Evolutionary conservation across 2,888 invertebrate species (phyloP).

Genomic region (Dicroscelio sp.): DNA sequence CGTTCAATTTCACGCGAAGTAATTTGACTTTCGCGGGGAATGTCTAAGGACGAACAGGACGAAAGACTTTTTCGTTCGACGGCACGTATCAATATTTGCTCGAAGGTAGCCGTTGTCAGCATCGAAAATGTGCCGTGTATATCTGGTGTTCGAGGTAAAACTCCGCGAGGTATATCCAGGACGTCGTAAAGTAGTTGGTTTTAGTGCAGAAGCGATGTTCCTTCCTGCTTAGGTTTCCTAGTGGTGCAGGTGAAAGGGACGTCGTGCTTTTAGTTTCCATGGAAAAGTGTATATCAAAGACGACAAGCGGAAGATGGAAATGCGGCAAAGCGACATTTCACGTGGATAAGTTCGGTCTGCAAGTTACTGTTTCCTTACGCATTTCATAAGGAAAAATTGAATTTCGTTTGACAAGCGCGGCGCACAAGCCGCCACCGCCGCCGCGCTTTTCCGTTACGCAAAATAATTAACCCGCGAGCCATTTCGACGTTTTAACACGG

Average conservation of each 20-base stretch:
- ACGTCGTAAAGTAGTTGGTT: slow-evolving; percentile 85
- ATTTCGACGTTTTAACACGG: background rate
- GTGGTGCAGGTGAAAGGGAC: slow-evolving; percentile 76
- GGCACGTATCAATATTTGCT: slow-evolving; percentile 65
- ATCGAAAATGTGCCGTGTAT: slow-evolving; percentile 67
- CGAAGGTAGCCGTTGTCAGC: slow-evolving; percentile 73
- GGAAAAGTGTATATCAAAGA: slow-evolving; percentile 83
- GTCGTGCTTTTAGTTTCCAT: slow-evolving; percentile 82
- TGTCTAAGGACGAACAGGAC: background rate
- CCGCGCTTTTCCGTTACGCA: background rate
- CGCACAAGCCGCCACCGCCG: too few species aligned
- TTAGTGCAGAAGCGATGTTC: slow-evolving; percentile 83
- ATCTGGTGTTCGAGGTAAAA: slow-evolving; percentile 78
- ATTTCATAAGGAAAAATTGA: slow-evolving; percentile 74
- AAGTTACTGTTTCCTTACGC: slow-evolving; percentile 68
- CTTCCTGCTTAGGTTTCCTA: slow-evolving; percentile 79
- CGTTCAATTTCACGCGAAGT: slow-evolving; percentile 41
- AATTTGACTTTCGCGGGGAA: slow-evolving; percentile 16
- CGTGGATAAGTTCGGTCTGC: slow-evolving; percentile 66
- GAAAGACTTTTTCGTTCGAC: slow-evolving; percentile 65
- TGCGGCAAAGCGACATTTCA: slow-evolving; percentile 77
- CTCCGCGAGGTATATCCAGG: slow-evolving; percentile 79
- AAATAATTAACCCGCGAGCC: background rate
- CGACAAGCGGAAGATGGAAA: slow-evolving; percentile 82
- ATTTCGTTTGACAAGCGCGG: slow-evolving; percentile 57